phyloP scores from a whole-genome alignment of 2,113 vertebrate genomes.

The Gopherus flavomarginatus region DNA sequence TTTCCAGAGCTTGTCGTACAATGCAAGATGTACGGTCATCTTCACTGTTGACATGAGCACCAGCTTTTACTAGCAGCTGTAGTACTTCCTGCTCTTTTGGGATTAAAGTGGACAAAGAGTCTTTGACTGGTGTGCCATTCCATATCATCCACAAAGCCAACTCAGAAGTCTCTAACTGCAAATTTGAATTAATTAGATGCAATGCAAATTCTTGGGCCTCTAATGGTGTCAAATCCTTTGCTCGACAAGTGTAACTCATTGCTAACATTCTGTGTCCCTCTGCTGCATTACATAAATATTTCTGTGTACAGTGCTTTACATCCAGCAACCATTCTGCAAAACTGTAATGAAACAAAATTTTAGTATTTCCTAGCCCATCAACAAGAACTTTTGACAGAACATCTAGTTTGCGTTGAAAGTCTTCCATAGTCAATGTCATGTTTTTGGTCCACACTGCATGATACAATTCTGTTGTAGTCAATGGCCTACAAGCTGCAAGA shows the following conservation, averaged over 20 bases:
- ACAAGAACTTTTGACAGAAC: slow-evolving; percentile 94
- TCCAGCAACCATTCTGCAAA: slow-evolving; percentile 98
- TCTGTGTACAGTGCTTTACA: slow-evolving; percentile 98
- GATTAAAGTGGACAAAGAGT: slow-evolving; percentile 91
- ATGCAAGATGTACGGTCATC: slow-evolving; percentile 92
- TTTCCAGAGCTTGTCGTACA: slow-evolving; percentile 93
- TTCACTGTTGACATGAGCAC: slow-evolving; percentile 94
- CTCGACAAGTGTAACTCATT: slow-evolving; percentile 96
- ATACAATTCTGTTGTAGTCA: slow-evolving; percentile 92
- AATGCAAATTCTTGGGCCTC: slow-evolving; percentile 96
- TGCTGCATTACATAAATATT: slow-evolving; percentile 96
- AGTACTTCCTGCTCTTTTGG: slow-evolving; percentile 96
- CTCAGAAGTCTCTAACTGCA: slow-evolving; percentile 92
- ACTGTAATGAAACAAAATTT: slow-evolving; percentile 98
- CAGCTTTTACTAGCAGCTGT: slow-evolving; percentile 95
- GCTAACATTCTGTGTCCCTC: slow-evolving; percentile 97
- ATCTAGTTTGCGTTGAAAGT: slow-evolving; percentile 97
- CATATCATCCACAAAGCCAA: slow-evolving; percentile 98
- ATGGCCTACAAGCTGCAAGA: slow-evolving; percentile 92
- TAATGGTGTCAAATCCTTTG: slow-evolving; percentile 90
- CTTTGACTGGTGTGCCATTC: slow-evolving; percentile 95
- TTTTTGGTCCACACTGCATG: slow-evolving; percentile 98
- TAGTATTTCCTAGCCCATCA: slow-evolving; percentile 90
- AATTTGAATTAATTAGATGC: slow-evolving; percentile 94
- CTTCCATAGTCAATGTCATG: slow-evolving; percentile 91